Evolutionary conservation across 2,888 invertebrate genomes (phyloP).

Genomic region (Pediacus dermestoides): DNA sequence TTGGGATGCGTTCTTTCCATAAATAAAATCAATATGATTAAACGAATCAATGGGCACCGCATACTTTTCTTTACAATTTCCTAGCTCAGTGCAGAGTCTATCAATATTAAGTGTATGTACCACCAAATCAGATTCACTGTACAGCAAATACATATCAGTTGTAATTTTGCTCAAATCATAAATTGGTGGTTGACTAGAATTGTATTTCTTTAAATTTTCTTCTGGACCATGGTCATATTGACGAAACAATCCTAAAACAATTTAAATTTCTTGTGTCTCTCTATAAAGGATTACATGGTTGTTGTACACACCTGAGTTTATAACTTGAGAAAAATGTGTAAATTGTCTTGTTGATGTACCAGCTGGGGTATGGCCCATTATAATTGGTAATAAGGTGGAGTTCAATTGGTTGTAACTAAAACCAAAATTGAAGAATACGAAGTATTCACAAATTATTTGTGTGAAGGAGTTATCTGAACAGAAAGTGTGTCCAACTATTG

Average conservation of each 20-base stretch:
- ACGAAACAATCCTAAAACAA: slow-evolving; percentile 40
- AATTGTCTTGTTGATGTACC: slow-evolving; percentile 61
- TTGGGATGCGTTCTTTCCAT: slow-evolving; percentile 37
- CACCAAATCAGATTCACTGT: slow-evolving; percentile 53
- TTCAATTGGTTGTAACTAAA: slow-evolving; percentile 42
- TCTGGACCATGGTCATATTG: slow-evolving; percentile 57
- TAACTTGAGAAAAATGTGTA: slow-evolving; percentile 68
- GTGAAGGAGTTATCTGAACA: too few relatives aligned
- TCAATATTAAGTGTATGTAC: slow-evolving; percentile 41
- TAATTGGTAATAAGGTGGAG: slow-evolving; percentile 31
- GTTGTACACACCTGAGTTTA: slow-evolving; percentile 48
- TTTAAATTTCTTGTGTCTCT: too few relatives aligned
- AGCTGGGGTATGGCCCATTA: slow-evolving; percentile 37
- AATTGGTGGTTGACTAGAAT: slow-evolving; percentile 43
- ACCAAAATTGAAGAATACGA: slow-evolving; percentile 39
- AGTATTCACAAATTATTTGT: too few relatives aligned
- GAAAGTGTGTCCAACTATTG: too few relatives aligned
- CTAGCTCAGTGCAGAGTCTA: slow-evolving; percentile 38
- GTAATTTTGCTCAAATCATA: slow-evolving; percentile 48
- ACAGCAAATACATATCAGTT: slow-evolving; percentile 49
- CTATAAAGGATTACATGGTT: too few relatives aligned
- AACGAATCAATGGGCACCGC: slow-evolving; percentile 36
- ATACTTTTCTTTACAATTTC: slow-evolving; percentile 30
- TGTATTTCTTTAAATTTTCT: slow-evolving; percentile 37
- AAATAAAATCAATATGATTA: slow-evolving; percentile 44